Conservation (phyloP, 1,140 invertebrate genomes). For the Drosophila burlai region DNA sequence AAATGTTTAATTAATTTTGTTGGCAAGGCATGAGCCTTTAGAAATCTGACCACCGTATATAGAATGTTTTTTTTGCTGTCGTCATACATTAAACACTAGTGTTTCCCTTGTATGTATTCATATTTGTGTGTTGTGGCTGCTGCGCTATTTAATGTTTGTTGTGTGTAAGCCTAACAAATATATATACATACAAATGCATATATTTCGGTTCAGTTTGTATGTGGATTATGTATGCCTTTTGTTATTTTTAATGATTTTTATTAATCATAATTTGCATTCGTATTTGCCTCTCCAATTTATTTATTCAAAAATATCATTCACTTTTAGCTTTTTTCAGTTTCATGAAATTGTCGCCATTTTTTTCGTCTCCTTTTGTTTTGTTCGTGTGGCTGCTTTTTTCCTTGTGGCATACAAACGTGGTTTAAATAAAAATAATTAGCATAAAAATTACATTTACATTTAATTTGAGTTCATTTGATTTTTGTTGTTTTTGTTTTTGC, state of each 20-base stretch:
- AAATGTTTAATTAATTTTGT: conserved; percentile 60
- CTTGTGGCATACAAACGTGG: conserved; percentile 43
- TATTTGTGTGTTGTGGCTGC: conserved; percentile 57
- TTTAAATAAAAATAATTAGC: conserved; percentile 85
- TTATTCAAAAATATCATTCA: conserved; percentile 78
- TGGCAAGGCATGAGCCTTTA: conserved; percentile 44
- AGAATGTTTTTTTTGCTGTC: conserved; percentile 23
- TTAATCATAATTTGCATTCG: conserved; percentile 60
- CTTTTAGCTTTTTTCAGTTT: conserved; percentile 43
- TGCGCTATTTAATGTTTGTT: conserved; percentile 69
- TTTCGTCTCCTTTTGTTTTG: conserved; percentile 6
- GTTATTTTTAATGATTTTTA: conserved; percentile 55
- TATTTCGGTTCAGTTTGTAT: conserved; percentile 39
- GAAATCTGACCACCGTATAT: conserved; percentile 52
- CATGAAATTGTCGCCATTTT: conserved; percentile 35
- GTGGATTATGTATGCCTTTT: conserved; percentile 60
- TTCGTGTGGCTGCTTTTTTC: conserved; percentile 34
- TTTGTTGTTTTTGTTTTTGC: conserved; percentile 71
- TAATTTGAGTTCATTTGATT: conserved; percentile 85
- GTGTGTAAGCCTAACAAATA: conserved; percentile 63
- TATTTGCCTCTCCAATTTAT: conserved; percentile 66
- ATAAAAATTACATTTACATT: conserved; percentile 85
- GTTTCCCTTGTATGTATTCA: conserved; percentile 35
- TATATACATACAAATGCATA: conserved; percentile 48
- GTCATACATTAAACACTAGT: conserved; percentile 58